Evolutionary conservation across 1,140 invertebrate genomes (phyloP), one percentile per base, ranked within the genome.

Genomic region (Lordiphosa collinella): DNA sequence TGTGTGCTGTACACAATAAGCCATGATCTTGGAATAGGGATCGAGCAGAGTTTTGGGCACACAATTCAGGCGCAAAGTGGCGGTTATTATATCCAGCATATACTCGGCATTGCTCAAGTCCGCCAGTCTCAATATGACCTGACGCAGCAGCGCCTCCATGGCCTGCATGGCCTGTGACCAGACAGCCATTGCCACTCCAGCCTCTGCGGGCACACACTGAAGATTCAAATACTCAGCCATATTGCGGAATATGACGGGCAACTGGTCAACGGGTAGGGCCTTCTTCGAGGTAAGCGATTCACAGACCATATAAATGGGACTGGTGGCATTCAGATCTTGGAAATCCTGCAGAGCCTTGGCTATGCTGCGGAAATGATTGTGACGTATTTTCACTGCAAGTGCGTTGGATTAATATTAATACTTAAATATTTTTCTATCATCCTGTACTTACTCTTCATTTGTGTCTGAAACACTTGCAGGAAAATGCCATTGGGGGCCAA

Each of bases 401-500:
- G 9, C 18, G 1, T n/a, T 22, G 5, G 7, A 16, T 16, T 31
- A 1, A 48, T 7, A 0, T 14, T 0, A 18, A 3, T 9, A 2
- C 0, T 31, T 6, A 0, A 18, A 3, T n/a, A 1, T 0, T 31
- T 9, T 8, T 1, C 1, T 2, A 11, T 4, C 3, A 4, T 13
- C 14, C 4, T 6, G 25, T n/a, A 54, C 79, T 70, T 16, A 96
- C 95, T 94, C 69, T 94, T 93, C 62, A 95, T 93, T 85, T 95
- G 93, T 11, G 96, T 96, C 90, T 98, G 94, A 89, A 99, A 99
- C 70, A 99, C 94, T 91, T 99, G 98, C 49, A 96, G 91, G 89
- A 99, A 99, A 48, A 99, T 95, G 54, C 97, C 97, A 90, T 99
- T 98, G 0, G 97, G 96, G 8, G 97, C 96, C 18, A 99, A 90